Percentiles rank a stretch among this genome's conserved stretches.
phyloP scores from a whole-genome alignment of 92 coral and sea anemone genomes.

The Pocillopora grandis region DNA sequence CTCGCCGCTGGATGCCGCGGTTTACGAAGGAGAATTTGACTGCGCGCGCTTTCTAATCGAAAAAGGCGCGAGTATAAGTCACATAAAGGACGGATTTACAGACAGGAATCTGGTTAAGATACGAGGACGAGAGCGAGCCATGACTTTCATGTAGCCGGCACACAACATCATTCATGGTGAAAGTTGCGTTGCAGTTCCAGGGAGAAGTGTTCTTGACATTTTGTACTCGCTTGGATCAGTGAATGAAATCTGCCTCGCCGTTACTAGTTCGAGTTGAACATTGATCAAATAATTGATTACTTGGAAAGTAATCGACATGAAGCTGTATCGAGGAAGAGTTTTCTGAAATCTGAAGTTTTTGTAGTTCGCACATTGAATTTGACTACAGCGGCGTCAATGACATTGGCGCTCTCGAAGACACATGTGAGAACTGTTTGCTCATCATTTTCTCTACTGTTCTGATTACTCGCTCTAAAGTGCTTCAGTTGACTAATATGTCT shows the following conservation, averaged over 20 bases:
- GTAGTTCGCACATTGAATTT: not conserved
- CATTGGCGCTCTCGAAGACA: too few species aligned
- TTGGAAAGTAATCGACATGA: not conserved
- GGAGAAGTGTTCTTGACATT: not conserved
- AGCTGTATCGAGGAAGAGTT: not conserved
- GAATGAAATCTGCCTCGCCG: not conserved
- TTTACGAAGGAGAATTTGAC: conserved; percentile 93
- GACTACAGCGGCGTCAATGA: too few species aligned
- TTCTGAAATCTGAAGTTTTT: not conserved
- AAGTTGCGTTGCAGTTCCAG: too few species aligned
- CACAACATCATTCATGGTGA: not conserved
- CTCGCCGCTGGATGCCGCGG: conserved; percentile 91
- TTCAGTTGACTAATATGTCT: too few species aligned
- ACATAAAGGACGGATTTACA: conserved; percentile 81
- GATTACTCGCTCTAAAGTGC: too few species aligned
- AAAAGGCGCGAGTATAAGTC: conserved; percentile 81
- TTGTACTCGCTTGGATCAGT: not conserved
- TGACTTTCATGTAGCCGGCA: conserved; percentile 1
- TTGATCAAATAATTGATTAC: not conserved
- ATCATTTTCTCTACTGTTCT: not conserved
- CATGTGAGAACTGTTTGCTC: not conserved
- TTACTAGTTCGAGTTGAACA: not conserved
- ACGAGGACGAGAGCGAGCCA: conserved; percentile 9
- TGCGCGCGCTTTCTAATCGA: conserved; percentile 83
- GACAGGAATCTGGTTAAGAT: conserved; percentile 43